A percentile compares a stretch with the other conserved stretches of the same genome.
phyloP scores from a whole-genome alignment of 2,797 vertebrate species.

The Erpetoichthys calabaricus region DNA sequence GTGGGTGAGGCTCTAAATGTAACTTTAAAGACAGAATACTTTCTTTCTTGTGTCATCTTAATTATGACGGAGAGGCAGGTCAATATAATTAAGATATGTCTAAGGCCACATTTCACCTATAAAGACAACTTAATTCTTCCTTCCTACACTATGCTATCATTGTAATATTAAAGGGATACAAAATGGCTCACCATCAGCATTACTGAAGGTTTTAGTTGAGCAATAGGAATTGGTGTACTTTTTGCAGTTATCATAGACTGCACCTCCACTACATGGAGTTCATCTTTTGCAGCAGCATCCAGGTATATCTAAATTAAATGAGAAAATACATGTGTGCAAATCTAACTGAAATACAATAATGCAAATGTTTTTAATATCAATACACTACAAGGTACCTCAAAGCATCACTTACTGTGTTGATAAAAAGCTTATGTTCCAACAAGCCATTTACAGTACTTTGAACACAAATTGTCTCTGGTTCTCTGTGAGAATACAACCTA shows the following conservation, averaged over 20 bases:
- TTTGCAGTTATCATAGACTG: conserved; percentile 17
- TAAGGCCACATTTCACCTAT: no score
- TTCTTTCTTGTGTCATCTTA: no score
- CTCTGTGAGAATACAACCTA: conserved; percentile 33
- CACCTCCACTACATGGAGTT: conserved; percentile 38
- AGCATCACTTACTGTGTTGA: conserved; percentile 28
- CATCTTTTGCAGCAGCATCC: conserved; percentile 28
- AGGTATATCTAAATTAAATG: conserved; percentile 31
- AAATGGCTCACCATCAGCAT: conserved; percentile 37
- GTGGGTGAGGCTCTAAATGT: no score
- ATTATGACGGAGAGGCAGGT: no score
- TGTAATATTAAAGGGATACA: no score
- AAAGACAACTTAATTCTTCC: no score
- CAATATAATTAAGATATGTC: no score
- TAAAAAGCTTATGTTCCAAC: conserved; percentile 37
- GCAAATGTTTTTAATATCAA: neutral
- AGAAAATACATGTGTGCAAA: neutral
- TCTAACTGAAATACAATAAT: neutral
- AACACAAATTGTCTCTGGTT: conserved; percentile 22
- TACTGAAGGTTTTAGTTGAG: conserved; percentile 21
- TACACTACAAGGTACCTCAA: neutral
- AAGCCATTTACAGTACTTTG: conserved; percentile 29
- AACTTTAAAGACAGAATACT: no score
- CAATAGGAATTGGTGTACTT: conserved; percentile 26
- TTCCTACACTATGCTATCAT: no score